Evolutionary conservation across 2,797 vertebrate species (phyloP).

Genomic region (Pyrocephalus nanus): DNA sequence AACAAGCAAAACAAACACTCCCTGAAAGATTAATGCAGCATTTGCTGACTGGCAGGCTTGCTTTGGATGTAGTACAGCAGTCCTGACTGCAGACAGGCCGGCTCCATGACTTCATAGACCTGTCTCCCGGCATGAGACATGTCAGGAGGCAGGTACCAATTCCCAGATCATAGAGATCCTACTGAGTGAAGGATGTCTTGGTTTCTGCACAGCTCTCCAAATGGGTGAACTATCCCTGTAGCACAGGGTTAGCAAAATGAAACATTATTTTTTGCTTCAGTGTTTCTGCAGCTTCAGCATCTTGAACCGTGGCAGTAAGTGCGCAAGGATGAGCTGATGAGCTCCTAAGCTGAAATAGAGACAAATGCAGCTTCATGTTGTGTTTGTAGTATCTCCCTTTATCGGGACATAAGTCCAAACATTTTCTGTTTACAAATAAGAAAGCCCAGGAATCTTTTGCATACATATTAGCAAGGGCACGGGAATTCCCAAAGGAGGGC

Average conservation of each 20-base stretch:
- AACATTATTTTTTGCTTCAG: slow-evolving; percentile 70
- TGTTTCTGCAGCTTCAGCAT: slow-evolving; percentile 76
- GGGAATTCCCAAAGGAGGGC: background rate
- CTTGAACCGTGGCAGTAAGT: slow-evolving; percentile 69
- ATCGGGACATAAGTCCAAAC: slow-evolving; percentile 78
- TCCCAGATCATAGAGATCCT: slow-evolving; percentile 80
- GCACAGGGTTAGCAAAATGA: slow-evolving; percentile 61
- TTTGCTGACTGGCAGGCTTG: slow-evolving; percentile 19
- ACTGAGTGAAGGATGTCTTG: slow-evolving; percentile 75
- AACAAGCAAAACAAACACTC: slow-evolving; percentile 34
- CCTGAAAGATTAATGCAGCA: slow-evolving; percentile 47
- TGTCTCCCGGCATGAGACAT: slow-evolving; percentile 74
- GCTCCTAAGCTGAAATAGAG: slow-evolving; percentile 79
- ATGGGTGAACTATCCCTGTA: slow-evolving; percentile 73
- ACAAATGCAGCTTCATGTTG: slow-evolving; percentile 72
- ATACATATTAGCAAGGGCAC: background rate
- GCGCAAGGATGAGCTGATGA: slow-evolving; percentile 82
- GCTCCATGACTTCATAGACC: slow-evolving; percentile 78
- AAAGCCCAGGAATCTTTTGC: background rate
- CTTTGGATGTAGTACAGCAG: slow-evolving; percentile 45
- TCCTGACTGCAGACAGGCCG: slow-evolving; percentile 1
- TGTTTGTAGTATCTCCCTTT: slow-evolving; percentile 76
- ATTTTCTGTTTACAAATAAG: slow-evolving; percentile 73
- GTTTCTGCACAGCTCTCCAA: slow-evolving; percentile 76
- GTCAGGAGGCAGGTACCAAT: slow-evolving; percentile 83